Evolutionary conservation across 92 coral and sea anemone genomes (phyloP).

Genomic region (Paramuricea clavata): DNA sequence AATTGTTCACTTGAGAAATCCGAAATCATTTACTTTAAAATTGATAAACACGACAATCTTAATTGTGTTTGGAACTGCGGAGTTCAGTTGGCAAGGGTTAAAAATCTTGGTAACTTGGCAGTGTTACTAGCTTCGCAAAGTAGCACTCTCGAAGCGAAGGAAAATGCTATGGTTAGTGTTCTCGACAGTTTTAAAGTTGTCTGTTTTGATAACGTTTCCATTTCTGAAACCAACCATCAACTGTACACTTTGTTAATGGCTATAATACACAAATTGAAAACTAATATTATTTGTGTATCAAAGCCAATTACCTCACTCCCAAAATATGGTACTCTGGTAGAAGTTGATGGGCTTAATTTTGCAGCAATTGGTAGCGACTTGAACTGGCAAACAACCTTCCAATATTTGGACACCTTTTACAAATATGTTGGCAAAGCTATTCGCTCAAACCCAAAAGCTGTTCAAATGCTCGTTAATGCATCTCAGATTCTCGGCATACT

Average conservation of each 20-base stretch:
- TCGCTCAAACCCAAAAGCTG: slow-evolving; percentile 11
- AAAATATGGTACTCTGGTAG: not conserved
- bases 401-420: not conserved
- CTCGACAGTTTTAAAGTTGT: slow-evolving; percentile 71
- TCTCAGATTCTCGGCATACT: not conserved
- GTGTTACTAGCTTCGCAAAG: slow-evolving; percentile 67
- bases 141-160: slow-evolving; percentile 59
- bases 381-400: not conserved
- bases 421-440: not conserved
- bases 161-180: slow-evolving; percentile 52
- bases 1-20: slow-evolving; percentile 35
- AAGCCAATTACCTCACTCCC: not conserved
- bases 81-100: slow-evolving; percentile 74
- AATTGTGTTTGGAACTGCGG: slow-evolving; percentile 76
- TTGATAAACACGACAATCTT: slow-evolving; percentile 63
- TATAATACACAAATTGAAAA: slow-evolving; percentile 46
- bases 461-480: slow-evolving; percentile 9
- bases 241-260: slow-evolving; percentile 67
- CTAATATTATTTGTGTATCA: slow-evolving; percentile 49
- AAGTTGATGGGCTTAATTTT: not conserved
- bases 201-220: slow-evolving; percentile 77
- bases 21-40: slow-evolving; percentile 64
- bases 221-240: slow-evolving; percentile 41
- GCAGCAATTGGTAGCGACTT: not conserved
- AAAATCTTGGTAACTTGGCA: slow-evolving; percentile 64